Evolutionary conservation across 2,113 vertebrate species (phyloP).

Genomic region (Forbesichthys papilliferus): DNA sequence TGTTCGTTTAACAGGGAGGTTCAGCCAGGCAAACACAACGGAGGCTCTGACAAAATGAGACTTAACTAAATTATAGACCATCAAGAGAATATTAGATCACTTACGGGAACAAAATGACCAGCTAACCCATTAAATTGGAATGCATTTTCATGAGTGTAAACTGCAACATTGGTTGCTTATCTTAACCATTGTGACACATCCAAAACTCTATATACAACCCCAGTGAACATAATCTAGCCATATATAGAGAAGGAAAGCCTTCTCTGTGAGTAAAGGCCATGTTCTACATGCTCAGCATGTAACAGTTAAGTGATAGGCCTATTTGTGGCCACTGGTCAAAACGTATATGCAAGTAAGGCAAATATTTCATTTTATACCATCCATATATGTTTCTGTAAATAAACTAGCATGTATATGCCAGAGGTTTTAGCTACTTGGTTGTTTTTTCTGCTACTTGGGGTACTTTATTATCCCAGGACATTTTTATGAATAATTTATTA

Average conservation of each 20-base stretch:
- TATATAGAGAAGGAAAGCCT: conserved; percentile 56
- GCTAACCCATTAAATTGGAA: conserved; percentile 27
- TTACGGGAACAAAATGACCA: conserved; percentile 18
- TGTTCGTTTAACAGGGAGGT: not conserved
- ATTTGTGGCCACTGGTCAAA: not conserved
- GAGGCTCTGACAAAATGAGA: conserved; percentile 37
- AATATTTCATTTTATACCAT: too few species aligned
- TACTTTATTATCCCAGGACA: too few species aligned
- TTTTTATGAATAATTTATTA: too few species aligned
- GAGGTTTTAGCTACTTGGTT: too few species aligned
- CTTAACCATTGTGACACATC: conserved; percentile 58
- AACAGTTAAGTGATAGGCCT: not conserved
- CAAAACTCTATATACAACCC: conserved; percentile 38
- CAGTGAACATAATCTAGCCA: conserved; percentile 50
- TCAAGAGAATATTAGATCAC: conserved; percentile 36
- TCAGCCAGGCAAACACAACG: conserved; percentile 23
- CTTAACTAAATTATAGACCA: conserved; percentile 38
- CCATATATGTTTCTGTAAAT: too few species aligned
- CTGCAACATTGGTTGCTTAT: conserved; percentile 50
- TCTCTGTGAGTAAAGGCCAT: conserved; percentile 12
- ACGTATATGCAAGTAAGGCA: too few species aligned
- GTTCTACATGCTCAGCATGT: not conserved
- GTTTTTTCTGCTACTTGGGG: too few species aligned
- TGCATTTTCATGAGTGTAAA: conserved; percentile 33
- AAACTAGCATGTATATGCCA: too few species aligned